A percentile compares a stretch with the other conserved stretches of the same genome.
Evolutionary conservation across 2,113 vertebrate genomes (phyloP).

Genomic region (Mus musculus): GRCm39 chr5:122045001-122045500

Average conservation of each 20-base stretch:
- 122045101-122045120: background rate
- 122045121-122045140: background rate
- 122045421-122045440: no score
- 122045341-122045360: background rate
- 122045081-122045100: background rate
- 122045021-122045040: no score
- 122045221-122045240: constrained; percentile 63
- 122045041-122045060: background rate
- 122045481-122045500: constrained; percentile 11
- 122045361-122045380: background rate
- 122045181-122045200: constrained; percentile 57
- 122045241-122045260: constrained; percentile 65
- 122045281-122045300: background rate
- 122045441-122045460: background rate
- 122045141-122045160: constrained; percentile 68
- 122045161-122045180: constrained; percentile 62
- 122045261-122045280: background rate
- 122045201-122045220: constrained; percentile 69
- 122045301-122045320: background rate
- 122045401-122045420: background rate
- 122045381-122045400: background rate
- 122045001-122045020: background rate
- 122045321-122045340: background rate
- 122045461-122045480: constrained; percentile 41
- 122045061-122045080: accelerated